phyloP scores from a whole-genome alignment of 2,888 invertebrate species.

The Phytoseiulus persimilis region DNA sequence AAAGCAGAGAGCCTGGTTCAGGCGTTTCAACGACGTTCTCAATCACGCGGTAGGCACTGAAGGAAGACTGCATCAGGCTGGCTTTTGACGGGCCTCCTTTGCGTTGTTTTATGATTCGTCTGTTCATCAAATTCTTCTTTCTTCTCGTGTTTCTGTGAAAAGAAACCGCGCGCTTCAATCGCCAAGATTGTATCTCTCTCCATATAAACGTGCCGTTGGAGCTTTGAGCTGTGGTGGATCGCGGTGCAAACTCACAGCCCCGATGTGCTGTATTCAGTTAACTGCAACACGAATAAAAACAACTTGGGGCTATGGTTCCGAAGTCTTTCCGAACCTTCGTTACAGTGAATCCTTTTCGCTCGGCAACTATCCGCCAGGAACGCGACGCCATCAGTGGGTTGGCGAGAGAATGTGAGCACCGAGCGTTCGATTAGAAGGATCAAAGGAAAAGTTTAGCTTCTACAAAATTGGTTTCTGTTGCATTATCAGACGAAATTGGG shows the following conservation, averaged over 20 bases:
- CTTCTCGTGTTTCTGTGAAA: background rate
- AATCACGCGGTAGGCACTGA: no score
- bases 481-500: background rate
- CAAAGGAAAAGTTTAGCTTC: background rate
- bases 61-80: background rate
- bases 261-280: background rate
- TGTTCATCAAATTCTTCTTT: background rate
- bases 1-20: no score
- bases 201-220: background rate
- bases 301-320: no score
- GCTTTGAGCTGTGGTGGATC: background rate
- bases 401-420: background rate
- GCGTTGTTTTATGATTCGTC: background rate
- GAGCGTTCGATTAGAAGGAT: background rate
- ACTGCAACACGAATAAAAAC: background rate
- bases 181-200: background rate
- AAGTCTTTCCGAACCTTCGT: no score
- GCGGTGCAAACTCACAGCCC: background rate
- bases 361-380: background rate
- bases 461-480: slow-evolving; percentile 5
- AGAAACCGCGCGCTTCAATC: background rate
- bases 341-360: background rate
- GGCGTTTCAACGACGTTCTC: no score
- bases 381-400: background rate
- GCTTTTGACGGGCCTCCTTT: background rate